Percentiles rank a stretch among this genome's conserved stretches.
phyloP scores from a whole-genome alignment of 30 jellyfish, hydroid and myxozoan species.

The Aurelia sp. region DNA sequence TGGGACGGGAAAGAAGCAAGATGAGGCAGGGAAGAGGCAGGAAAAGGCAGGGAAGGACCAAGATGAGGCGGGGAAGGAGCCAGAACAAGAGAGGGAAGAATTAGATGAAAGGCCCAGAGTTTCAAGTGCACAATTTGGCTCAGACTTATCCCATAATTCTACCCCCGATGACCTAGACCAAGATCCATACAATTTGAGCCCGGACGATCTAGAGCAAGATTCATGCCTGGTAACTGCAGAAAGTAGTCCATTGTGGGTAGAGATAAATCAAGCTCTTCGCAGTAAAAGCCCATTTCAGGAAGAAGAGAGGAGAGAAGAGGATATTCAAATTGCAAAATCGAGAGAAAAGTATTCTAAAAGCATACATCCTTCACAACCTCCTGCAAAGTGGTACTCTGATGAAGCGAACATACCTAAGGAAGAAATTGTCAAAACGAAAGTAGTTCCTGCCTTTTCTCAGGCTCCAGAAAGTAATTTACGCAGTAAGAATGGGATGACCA shows the following conservation, averaged over 20 bases:
- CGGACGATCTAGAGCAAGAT: neutral
- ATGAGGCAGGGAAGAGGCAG: too few relatives aligned
- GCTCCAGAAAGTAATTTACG: neutral
- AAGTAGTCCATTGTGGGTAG: neutral
- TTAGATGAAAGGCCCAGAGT: constrained; percentile 19
- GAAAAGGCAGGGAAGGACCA: neutral
- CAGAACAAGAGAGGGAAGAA: neutral
- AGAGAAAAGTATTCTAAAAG: neutral
- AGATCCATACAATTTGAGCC: neutral
- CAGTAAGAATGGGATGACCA: neutral
- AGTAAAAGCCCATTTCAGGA: neutral
- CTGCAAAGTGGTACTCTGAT: neutral
- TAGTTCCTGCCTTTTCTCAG: constrained; percentile 37
- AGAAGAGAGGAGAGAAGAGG: neutral
- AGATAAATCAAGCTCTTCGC: too few relatives aligned
- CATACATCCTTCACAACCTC: neutral
- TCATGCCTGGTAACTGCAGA: neutral
- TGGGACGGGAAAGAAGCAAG: neutral
- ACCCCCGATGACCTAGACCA: neutral
- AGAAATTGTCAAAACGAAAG: constrained; percentile 37
- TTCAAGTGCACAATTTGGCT: constrained; percentile 33
- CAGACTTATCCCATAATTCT: neutral
- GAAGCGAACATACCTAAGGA: neutral
- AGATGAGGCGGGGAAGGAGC: neutral
- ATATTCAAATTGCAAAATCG: neutral